Conservation (phyloP, 2,113 vertebrate species). For the Ursus arctos region DNA sequence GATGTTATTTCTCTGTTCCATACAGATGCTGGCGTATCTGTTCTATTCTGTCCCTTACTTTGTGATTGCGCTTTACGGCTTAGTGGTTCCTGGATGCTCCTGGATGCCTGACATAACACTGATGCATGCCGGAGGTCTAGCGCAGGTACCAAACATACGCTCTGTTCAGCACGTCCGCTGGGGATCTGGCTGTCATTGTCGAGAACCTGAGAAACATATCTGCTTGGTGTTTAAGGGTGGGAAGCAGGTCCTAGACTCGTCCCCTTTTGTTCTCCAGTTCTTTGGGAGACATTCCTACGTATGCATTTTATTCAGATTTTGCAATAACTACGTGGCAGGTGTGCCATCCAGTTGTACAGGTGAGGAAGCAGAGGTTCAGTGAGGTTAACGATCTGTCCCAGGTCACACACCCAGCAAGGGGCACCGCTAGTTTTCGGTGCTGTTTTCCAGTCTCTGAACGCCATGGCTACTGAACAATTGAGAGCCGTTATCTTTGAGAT, state of each 20-base stretch:
- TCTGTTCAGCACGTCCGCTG: constrained; percentile 1
- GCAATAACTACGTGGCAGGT: not conserved
- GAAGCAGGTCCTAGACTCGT: not conserved
- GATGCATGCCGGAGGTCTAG: constrained; percentile 95
- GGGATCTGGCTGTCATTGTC: not conserved
- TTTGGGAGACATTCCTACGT: not conserved
- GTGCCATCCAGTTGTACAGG: not conserved
- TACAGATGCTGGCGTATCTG: constrained; percentile 95
- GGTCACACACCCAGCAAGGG: not conserved
- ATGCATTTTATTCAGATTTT: not conserved
- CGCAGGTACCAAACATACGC: constrained; percentile 91
- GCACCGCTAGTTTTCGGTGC: no score
- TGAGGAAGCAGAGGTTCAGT: not conserved
- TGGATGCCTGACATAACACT: constrained; percentile 95
- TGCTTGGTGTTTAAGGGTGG: not conserved
- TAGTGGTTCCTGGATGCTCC: constrained; percentile 94
- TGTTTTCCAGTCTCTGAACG: not conserved
- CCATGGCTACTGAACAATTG: not conserved
- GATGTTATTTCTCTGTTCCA: constrained; percentile 53
- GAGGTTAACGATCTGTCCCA: not conserved
- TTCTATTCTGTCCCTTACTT: constrained; percentile 95
- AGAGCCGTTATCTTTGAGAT: not conserved
- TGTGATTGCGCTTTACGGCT: constrained; percentile 91
- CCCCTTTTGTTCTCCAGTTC: not conserved
- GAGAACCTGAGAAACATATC: not conserved